These are phyloP conservation scores for Ascaphus truei DNA, from an alignment of 2,113 vertebrate species.

Conservation along the genomic window DNA sequence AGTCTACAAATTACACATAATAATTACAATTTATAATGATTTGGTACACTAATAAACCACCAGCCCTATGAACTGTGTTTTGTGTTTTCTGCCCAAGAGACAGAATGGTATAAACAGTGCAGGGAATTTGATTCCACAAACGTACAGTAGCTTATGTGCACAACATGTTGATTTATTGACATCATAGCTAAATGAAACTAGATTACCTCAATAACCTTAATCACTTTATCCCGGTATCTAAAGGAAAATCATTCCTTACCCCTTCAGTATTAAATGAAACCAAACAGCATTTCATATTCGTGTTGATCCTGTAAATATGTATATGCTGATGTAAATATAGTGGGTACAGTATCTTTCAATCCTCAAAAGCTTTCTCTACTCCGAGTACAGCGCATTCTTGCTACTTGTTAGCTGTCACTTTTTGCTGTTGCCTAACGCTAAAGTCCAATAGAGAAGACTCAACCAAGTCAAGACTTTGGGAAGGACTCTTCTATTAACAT, in stretches of 20 bases:
- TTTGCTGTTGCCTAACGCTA: no score
- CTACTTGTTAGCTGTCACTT: no score
- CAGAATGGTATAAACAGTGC: not conserved
- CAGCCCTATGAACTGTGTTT: not conserved
- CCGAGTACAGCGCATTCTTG: no score
- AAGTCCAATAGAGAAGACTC: no score
- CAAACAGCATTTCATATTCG: not conserved
- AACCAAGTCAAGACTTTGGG: no score
- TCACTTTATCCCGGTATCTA: not conserved
- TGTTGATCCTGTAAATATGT: conserved; percentile 2
- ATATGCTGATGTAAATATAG: not conserved
- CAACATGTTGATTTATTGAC: conserved; percentile 15
- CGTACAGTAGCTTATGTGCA: not conserved
- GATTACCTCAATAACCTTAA: conserved; percentile 16
- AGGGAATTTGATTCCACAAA: not conserved
- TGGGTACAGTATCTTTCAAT: no score
- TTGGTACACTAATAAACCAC: not conserved
- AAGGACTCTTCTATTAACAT: no score
- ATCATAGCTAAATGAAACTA: conserved; percentile 9
- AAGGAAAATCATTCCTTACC: not conserved
- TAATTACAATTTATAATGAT: not conserved
- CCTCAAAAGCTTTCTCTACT: no score
- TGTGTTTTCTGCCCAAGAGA: not conserved
- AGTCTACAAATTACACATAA: not conserved
- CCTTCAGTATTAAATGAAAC: not conserved